These are phyloP conservation scores for Diarsia dahlii DNA, from an alignment of 2,888 invertebrate species.

Conservation along the genomic window DNA sequence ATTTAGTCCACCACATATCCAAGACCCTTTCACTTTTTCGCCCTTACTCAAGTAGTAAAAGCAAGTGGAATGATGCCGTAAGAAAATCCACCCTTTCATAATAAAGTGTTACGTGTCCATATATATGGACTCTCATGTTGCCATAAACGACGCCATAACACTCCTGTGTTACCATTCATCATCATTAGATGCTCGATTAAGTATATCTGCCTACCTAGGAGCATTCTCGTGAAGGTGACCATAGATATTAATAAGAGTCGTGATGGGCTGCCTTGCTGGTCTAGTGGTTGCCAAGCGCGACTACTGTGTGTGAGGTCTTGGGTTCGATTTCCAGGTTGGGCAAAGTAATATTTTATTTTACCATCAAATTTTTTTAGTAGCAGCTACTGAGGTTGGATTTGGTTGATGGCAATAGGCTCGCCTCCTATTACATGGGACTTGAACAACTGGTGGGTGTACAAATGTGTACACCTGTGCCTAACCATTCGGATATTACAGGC, in stretches of 20 bases:
- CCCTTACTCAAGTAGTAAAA: slow-evolving; percentile 1
- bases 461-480: too few relatives aligned
- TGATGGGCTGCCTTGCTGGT: too few relatives aligned
- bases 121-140: slow-evolving; percentile 34
- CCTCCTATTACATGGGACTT: too few relatives aligned
- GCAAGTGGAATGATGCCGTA: neutral
- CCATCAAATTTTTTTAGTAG: too few relatives aligned
- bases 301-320: too few relatives aligned
- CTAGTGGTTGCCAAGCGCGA: too few relatives aligned
- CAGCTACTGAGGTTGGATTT: too few relatives aligned
- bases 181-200: slow-evolving; percentile 52
- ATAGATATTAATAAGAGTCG: slow-evolving; percentile 28
- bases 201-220: slow-evolving; percentile 16
- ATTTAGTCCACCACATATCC: neutral
- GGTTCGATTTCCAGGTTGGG: too few relatives aligned
- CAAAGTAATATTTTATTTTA: too few relatives aligned
- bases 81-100: slow-evolving; percentile 27
- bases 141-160: slow-evolving; percentile 56
- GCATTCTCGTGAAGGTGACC: neutral
- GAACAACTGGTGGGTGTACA: too few relatives aligned
- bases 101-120: slow-evolving; percentile 45
- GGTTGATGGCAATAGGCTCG: too few relatives aligned
- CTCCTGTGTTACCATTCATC: slow-evolving; percentile 42
- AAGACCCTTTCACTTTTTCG: neutral
- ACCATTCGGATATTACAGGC: too few relatives aligned